Base-by-base conservation (phyloP, 2,797 vertebrate species). In the Acrossocheilus fasciatus region DNA sequence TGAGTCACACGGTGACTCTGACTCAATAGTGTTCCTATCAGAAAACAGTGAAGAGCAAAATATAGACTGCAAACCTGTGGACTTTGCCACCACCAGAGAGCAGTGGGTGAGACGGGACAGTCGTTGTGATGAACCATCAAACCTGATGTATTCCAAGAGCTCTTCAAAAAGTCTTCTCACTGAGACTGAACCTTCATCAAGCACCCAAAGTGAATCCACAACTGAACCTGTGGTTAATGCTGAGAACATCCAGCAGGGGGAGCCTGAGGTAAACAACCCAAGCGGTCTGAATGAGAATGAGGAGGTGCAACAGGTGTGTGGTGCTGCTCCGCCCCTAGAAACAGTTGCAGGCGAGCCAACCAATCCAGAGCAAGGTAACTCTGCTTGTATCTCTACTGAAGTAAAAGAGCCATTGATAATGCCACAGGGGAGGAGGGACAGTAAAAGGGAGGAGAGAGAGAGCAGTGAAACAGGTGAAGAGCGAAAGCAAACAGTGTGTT, bases 271-370 rank as follows among this genome's bases (percentile, higher is more conserved):
- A n/a, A 92, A 88, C 59, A 84, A 74, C 57, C 90, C 41, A 26
- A 3, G 4, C 89, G 20, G 70, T 87, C 83, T 78, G 83, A 52
- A 89, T 89, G 82, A 62, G 88, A 93, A 93, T 85, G 93, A 94
- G 94, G 94, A 95, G 94, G 91, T 88, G 87, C 93, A 93, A 95
- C 95, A 96, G 95, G 94, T 96, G 95, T 92, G 91, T 89, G 91
- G 88, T 88, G 85, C 86, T 86, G 85, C 91, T 90, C 93, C 94
- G 89, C 95, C 95, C 95, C 93, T 95, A 92, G 95, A 93, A 0
- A 75, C 88, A 0, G 94, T 96, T 94, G 87, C 92, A 92, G 92
- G 89, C 88, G 92, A 93, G 91, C 76, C 72, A 57, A 86, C 95
- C 93, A 94, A 93, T 95, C 89, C 62, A 87, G 87, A 81, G 83